Evolutionary conservation across 1,140 invertebrate genomes (phyloP), one percentile per base, ranked within the genome.

Genomic region (Hestina assimilis): DNA sequence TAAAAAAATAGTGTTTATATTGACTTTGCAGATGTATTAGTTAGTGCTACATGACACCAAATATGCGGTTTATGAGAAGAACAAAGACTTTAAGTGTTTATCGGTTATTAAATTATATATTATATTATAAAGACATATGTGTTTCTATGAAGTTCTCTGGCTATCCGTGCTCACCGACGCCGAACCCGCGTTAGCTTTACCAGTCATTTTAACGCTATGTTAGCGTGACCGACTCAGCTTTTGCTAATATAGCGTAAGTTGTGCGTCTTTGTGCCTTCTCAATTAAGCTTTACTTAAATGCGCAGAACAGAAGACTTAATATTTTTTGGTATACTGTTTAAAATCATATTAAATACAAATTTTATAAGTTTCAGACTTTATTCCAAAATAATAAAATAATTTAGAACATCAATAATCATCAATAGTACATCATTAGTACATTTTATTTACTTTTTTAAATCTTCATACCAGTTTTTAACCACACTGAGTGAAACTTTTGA

Each of bases 181-280:
- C 54, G 59, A 67, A 68, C 68, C 63, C 67, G 66, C 66, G 69
- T 79, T 75, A 76, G 66, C 63, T 64, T 66, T 68, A 67, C 64
- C 54, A 40, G 57, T 55, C 57, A 61, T 56, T 62, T 61, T 48
- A 65, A 60, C 58, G 62, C 57, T 52, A 61, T 54, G 57, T 62
- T 55, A 60, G 59, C 69, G 63, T 65, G 62, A 71, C 69, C 57
- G 58, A 57, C 59, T 65, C 59, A 71, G 46, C 54, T 61, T 41
- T 59, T 55, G 65, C 48, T 58, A 57, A 57, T 64, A 59, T 50
- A 55, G 52, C 57, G 17, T 53, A 45, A 48, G 63, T 53, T 50
- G 42, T 21, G 42, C 42, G 38, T 43, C 57, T 47, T 51, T n/a
- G 26, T 52, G 35, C 12, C 45, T 47, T 20, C 48, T 38, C 53